Conservation (phyloP, 2,888 invertebrate genomes). For the Mythimna albipuncta region DNA sequence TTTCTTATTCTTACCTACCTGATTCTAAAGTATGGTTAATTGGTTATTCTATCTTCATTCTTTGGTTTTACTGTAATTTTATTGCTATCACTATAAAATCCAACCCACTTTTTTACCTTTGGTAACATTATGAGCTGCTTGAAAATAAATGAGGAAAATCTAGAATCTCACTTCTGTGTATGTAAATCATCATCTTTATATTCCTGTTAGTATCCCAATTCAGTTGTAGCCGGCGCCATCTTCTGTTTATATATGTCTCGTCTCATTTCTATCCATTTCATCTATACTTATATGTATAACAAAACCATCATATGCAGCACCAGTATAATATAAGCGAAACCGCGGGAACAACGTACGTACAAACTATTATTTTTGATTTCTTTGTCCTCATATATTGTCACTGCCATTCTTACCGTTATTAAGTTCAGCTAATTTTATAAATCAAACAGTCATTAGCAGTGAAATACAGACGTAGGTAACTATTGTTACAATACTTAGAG, state of each 20-base stretch:
- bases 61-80: no score
- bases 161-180: no score
- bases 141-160: no score
- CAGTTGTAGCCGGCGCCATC: no score
- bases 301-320: conserved; percentile 1
- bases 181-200: no score
- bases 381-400: conserved; percentile 51
- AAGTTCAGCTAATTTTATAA: conserved; percentile 46
- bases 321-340: conserved; percentile 16
- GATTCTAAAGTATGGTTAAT: neutral
- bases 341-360: conserved; percentile 17
- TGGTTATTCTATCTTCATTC: no score
- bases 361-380: conserved; percentile 35
- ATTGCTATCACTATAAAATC: no score
- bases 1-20: neutral
- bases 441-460: conserved; percentile 62
- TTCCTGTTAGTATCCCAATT: no score
- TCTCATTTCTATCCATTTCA: no score
- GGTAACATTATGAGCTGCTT: no score
- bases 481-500: conserved; percentile 36
- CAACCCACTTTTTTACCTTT: no score
- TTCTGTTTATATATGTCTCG: no score
- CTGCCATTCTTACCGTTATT: conserved; percentile 42
- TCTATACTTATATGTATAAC: neutral
- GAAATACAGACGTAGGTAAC: conserved; percentile 24